Evolutionary conservation across 2,888 invertebrate genomes (phyloP).

Genomic region (Ophion ellenae): DNA sequence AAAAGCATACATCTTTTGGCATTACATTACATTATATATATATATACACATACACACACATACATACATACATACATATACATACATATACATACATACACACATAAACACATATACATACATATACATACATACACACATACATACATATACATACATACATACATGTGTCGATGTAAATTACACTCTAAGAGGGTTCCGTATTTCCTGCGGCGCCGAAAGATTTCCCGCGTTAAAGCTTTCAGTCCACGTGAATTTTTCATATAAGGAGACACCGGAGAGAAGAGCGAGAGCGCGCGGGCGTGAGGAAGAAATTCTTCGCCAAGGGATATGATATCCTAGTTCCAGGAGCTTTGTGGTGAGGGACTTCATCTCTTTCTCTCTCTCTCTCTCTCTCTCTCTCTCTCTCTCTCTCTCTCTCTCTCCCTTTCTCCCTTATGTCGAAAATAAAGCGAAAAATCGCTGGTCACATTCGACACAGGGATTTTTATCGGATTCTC

Average conservation of each 20-base stretch:
- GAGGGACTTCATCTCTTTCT: slow-evolving; percentile 19
- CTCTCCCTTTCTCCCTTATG: neutral
- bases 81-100: too few species aligned
- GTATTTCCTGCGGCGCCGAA: slow-evolving; percentile 29
- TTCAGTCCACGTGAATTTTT: slow-evolving; percentile 63
- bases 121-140: neutral
- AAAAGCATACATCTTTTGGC: neutral
- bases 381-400: too few species aligned
- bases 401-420: neutral
- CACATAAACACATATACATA: neutral
- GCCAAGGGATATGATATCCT: slow-evolving; percentile 45
- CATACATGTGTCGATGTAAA: neutral
- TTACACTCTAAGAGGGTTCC: slow-evolving; percentile 18
- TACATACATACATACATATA: too few species aligned
- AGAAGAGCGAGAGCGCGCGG: slow-evolving; percentile 14
- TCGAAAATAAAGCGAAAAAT: slow-evolving; percentile 24
- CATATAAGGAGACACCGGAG: slow-evolving; percentile 38
- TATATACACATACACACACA: too few species aligned
- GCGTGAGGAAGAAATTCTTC: slow-evolving; percentile 24
- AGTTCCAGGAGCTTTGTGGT: slow-evolving; percentile 28
- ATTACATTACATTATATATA: too few species aligned
- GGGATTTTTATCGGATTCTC: slow-evolving; percentile 41
- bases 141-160: neutral
- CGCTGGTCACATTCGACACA: slow-evolving; percentile 39
- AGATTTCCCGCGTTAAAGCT: slow-evolving; percentile 58